Evolutionary conservation across 2,113 vertebrate species (phyloP), one percentile per base, ranked within the genome.

Genomic region (Oxygymnocypris stewartii): DNA sequence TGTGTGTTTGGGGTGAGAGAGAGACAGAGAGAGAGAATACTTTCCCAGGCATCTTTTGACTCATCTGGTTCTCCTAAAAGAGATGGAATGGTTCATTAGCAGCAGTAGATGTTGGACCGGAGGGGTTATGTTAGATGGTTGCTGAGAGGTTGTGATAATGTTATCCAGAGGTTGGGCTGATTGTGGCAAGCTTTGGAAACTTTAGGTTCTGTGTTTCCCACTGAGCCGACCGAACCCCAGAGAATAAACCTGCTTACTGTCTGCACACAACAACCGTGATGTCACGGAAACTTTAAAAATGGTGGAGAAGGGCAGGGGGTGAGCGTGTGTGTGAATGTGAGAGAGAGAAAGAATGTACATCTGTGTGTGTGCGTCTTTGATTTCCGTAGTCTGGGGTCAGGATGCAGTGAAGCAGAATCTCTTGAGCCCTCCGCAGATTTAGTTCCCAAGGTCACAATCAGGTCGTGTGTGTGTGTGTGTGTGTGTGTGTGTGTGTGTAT

Each of bases 271-370:
- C 82, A 54, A 25, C 4, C 42, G 31, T 93, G 93, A 94, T 93
- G 93, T 95, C 94, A 95, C 76, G 94, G 94, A 95, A 94, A 94
- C 87, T 91, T 91, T 87, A 87, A 73, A 78, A 51, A 78, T 28
- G 13, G 0, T 13, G 13, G 28, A 54, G 9, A 47, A 87, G 88
- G 92, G 89, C 12, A 47, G 47, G 54, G 71, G 18, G 51, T 49
- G 67, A 25, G 31, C 78, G 75, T 75, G 44, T 31, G 23, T 57
- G 67, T 85, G 57, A 35, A 20, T 67, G 28, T 67, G 54, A 63
- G 71, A 59, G 42, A 18, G 47, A 69, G 44, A 40, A 11, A 59
- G 49, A 75, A 65, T 61, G 76, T 81, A 51, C n/a, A 25, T 75
- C 31, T 79, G 42, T 77, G 73, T 78, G 73, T 77, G 47, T 77